A percentile compares a stretch with the other conserved stretches of the same genome.
These are phyloP conservation scores for Amblyornis subalaris DNA, from an alignment of 2,113 vertebrate genomes.

Conservation along the genomic window DNA sequence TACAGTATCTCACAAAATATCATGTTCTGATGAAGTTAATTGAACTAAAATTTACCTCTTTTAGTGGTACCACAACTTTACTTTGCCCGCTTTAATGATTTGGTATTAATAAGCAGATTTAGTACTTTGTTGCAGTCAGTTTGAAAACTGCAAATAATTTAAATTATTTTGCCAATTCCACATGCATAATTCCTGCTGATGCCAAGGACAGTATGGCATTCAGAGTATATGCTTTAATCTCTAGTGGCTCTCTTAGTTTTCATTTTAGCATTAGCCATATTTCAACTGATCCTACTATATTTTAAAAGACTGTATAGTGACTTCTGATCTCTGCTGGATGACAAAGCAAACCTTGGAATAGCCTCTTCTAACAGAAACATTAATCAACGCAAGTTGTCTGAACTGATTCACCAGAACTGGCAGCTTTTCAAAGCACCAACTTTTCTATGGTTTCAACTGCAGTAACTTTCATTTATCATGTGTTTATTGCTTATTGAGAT, in stretches of 20 bases:
- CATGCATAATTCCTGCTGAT: neutral
- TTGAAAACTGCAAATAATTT: neutral
- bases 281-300: neutral
- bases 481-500: neutral
- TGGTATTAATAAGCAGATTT: neutral
- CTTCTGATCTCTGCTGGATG: slow-evolving; percentile 17
- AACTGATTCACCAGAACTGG: neutral
- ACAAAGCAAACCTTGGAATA: neutral
- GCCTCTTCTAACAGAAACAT: neutral
- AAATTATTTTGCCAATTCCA: neutral
- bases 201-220: neutral
- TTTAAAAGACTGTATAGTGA: neutral
- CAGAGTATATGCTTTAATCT: neutral
- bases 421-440: neutral
- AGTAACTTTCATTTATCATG: neutral
- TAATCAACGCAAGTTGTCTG: neutral
- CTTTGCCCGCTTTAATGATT: neutral
- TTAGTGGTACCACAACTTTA: neutral
- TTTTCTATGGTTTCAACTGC: neutral
- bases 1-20: neutral
- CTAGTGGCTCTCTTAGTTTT: neutral
- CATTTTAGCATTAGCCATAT: neutral
- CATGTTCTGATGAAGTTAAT: neutral
- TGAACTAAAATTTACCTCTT: neutral
- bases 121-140: neutral